Base-by-base conservation (phyloP, 2,888 invertebrate species). In the Agapetus fuscipes region DNA sequence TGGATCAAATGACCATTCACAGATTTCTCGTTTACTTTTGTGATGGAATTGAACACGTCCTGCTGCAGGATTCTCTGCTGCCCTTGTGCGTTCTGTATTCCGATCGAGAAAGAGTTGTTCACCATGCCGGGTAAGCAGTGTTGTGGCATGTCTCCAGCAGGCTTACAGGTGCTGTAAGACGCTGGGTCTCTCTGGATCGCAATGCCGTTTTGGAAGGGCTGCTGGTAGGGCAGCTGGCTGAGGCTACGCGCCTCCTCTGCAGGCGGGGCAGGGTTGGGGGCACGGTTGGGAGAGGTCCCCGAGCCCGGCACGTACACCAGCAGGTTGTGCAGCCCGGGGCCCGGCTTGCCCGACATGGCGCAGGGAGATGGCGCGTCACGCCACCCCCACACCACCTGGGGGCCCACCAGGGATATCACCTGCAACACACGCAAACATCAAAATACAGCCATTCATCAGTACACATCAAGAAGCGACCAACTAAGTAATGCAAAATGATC, bases 331-430 rank as follows among this genome's bases (percentile, higher is more conserved):
- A 63, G 61, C 59, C 60, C 63, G 58, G 41, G 50, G 68, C 62
- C 71, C 66, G 74, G 71, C 79, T 81, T 80, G 73, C 77, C 77
- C 69, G 80, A 78, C 79, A 81, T 81, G 71, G 73, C 78, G 71
- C 71, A 72, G 73, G 71, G 17, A 4, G 20, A 6, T 24, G 39
- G 30, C 76, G 76, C 80, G 80, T 79, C 78, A 80, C 77, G 75
- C 76, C 71, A 64, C 64, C 64, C 64, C 62, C 59, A 60, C 56
- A 60, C 36, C 26, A 13, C 31, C 10, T 6, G 5, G 9, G 27
- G 9, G 27, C 30, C 36, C 35, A 43, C 31, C 35, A 20, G 11
- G 17, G 20, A 12, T 30, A 33, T 24, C 34, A 27, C 36, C 43
- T 43, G 30, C n/a, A 43, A 43, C 3, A 30, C n/a, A n/a, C n/a